phyloP scores from a whole-genome alignment of 2,888 invertebrate genomes.

The Chloroclystis v-ata region DNA sequence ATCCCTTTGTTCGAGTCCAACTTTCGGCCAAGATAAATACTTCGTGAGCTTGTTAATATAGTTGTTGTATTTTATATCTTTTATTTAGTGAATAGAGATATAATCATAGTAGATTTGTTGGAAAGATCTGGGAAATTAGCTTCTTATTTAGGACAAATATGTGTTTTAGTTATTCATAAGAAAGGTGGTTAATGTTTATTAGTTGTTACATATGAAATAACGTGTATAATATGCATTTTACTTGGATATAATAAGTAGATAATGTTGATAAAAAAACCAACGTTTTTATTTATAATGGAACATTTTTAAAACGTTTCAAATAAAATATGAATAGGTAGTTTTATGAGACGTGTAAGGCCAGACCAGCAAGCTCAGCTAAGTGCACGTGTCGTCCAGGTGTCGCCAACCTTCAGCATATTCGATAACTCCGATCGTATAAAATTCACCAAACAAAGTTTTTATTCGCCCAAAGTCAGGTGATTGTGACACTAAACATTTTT shows the following conservation, averaged over 20 bases:
- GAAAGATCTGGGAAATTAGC: no score
- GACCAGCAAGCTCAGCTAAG: not conserved
- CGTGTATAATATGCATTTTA: no score
- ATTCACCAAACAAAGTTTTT: conserved; percentile 26
- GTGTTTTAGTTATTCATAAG: no score
- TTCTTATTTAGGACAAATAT: no score
- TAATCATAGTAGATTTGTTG: no score
- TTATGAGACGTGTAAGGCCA: not conserved
- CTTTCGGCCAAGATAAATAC: conserved; percentile 25
- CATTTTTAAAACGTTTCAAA: no score
- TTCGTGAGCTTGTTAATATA: conserved; percentile 14
- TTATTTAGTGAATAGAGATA: conserved; percentile 7
- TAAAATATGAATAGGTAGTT: not conserved
- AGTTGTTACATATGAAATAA: no score
- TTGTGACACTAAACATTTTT: conserved; percentile 56
- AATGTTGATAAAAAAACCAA: not conserved
- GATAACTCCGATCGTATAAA: conserved; percentile 31
- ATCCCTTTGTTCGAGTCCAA: conserved; percentile 24
- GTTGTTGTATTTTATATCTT: conserved; percentile 20
- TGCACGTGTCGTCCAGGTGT: conserved; percentile 11
- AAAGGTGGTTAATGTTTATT: no score
- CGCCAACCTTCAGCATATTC: conserved; percentile 25
- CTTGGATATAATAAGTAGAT: no score
- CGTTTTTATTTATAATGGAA: not conserved
- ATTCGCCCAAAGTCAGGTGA: conserved; percentile 38